Base-by-base conservation (phyloP, 2,113 vertebrate species). In the Colinus virginianus region DNA sequence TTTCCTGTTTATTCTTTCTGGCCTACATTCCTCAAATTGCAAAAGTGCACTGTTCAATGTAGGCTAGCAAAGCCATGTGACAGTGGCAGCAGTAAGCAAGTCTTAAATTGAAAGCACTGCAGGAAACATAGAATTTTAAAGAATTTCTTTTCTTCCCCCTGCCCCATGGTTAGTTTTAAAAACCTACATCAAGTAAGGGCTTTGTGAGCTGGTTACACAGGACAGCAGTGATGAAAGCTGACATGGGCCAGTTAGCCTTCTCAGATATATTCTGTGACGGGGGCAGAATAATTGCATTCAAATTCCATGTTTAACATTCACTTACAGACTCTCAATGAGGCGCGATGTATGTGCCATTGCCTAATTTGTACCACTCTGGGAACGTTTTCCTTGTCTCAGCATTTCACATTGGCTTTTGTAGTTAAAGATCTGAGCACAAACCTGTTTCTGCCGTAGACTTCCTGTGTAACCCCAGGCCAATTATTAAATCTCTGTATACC, bases 231-330 rank as follows among this genome's bases (percentile, higher is more conserved):
- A 84, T 86, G 91, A 81, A 58, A 90, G 42, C 70, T 90, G 87
- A 76, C 59, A 55, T 2, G 13, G 63, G 42, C 77, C 68, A 85
- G 81, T 89, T 89, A 84, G 84, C 62, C 45, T 82, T 72, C 66
- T 77, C 51, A 68, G 56, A 68, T 75, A 36, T 18, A 38, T 89
- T 87, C 84, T 42, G 40, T 88, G 81, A 66, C 62, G 88, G 69
- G 87, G 78, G 87, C 70, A 88, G 90, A 92, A 92, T 95, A 92
- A 95, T 72, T 92, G 68, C 68, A 79, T 90, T 85, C 68, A 51
- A 84, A 84, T 72, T 87, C 69, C 56, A n/a, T 25, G 43, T 90
- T 95, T 96, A 90, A 87, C 66, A 89, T 87, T 87, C 61, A 77
- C 89, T 90, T 94, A 51, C 76, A 91, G 93, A 30, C 84, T 74